A percentile compares a stretch with the other conserved stretches of the same genome.
Evolutionary conservation across 2,797 vertebrate genomes (phyloP).

Genomic region (Emydoidea blandingii): DNA sequence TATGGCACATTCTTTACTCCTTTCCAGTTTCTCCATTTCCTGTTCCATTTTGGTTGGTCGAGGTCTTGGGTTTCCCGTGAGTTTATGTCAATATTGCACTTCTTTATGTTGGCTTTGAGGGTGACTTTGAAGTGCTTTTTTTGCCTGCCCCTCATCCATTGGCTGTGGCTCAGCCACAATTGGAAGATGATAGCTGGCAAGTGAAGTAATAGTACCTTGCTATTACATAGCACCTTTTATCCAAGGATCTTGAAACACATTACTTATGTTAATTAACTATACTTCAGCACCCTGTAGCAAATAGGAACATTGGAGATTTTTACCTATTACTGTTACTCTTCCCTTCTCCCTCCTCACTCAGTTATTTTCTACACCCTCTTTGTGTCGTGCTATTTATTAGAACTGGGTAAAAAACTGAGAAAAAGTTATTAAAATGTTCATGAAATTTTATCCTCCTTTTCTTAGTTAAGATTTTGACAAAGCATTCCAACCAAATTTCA

Average conservation of each 20-base stretch:
- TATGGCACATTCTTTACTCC: not conserved
- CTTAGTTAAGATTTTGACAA: not conserved
- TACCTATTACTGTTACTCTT: not conserved
- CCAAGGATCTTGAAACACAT: not conserved
- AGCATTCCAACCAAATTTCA: not conserved
- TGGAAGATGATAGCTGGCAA: not conserved
- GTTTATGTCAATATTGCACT: too few species aligned
- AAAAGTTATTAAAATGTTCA: constrained; percentile 24
- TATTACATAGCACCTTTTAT: not conserved
- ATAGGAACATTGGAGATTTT: too few species aligned
- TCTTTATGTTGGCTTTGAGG: too few species aligned
- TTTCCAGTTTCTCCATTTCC: not conserved
- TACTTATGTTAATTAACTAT: not conserved
- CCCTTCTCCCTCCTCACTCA: not conserved
- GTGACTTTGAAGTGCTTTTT: too few species aligned
- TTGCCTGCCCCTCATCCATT: too few species aligned
- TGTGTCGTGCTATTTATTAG: constrained; percentile 23
- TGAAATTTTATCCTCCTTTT: constrained; percentile 1
- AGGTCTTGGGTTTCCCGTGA: too few species aligned
- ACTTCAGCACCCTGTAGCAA: not conserved
- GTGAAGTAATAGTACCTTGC: not conserved
- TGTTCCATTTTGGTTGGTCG: too few species aligned
- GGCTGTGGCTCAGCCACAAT: too few species aligned
- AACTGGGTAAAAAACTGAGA: constrained; percentile 10
- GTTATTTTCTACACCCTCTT: not conserved